These are phyloP conservation scores for Melipona quadrifasciata DNA, from an alignment of 1,140 invertebrate species.

Conservation along the genomic window DNA sequence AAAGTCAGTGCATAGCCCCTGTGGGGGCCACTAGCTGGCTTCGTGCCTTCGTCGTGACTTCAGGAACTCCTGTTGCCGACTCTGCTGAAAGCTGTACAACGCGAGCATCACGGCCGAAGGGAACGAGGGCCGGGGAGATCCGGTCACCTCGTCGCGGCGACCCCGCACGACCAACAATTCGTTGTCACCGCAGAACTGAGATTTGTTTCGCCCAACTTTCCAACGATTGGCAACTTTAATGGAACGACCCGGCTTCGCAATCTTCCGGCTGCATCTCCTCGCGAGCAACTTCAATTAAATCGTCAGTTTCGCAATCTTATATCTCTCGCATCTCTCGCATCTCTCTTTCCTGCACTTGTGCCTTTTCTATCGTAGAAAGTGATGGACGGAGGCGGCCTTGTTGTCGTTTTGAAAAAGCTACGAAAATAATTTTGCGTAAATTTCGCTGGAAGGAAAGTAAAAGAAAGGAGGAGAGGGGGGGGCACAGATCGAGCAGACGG, in stretches of 20 bases:
- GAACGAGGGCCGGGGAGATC: slow-evolving; percentile 22
- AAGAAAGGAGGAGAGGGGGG: background rate
- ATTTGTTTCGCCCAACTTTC: slow-evolving; percentile 42
- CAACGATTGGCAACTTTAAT: slow-evolving; percentile 16
- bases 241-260: background rate
- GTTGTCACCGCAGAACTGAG: slow-evolving; percentile 54
- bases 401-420: no score
- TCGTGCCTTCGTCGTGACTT: slow-evolving; percentile 74
- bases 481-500: background rate
- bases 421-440: no score
- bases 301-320: background rate
- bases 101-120: slow-evolving; percentile 29
- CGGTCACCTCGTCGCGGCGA: slow-evolving; percentile 50
- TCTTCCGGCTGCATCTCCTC: background rate
- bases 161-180: slow-evolving; percentile 38
- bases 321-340: no score
- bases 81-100: slow-evolving; percentile 73
- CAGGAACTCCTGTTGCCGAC: slow-evolving; percentile 75
- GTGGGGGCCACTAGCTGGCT: slow-evolving; percentile 77
- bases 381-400: no score
- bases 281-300: slow-evolving; percentile 1
- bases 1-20: slow-evolving; percentile 79
- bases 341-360: no score
- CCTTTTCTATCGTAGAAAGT: no score
- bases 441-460: no score